Evolutionary conservation across 2,797 vertebrate genomes (phyloP).

Genomic region (Gymnocypris eckloni): DNA sequence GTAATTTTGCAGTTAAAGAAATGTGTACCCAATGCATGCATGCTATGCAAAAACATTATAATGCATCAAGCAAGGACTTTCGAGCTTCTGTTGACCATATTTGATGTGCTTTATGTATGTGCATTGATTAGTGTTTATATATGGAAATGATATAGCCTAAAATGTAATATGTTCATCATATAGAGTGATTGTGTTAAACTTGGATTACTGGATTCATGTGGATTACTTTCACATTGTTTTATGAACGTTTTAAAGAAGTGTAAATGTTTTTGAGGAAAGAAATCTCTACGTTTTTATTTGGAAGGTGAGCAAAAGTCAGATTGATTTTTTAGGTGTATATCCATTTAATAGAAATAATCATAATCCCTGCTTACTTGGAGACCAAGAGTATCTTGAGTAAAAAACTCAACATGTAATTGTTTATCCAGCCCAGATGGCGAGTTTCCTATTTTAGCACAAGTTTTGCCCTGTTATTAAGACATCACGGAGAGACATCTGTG

Average conservation of each 20-base stretch:
- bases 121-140: background rate
- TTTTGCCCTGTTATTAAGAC: slow-evolving; percentile 34
- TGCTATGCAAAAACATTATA: background rate
- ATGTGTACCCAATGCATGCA: background rate
- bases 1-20: background rate
- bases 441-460: slow-evolving; percentile 40
- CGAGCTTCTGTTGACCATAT: background rate
- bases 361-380: slow-evolving; percentile 4
- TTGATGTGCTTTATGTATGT: background rate
- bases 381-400: slow-evolving; percentile 11
- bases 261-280: background rate
- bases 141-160: background rate
- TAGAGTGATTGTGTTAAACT: background rate
- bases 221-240: background rate
- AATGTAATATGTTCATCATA: background rate
- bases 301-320: background rate
- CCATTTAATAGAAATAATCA: background rate
- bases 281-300: background rate
- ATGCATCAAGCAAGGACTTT: background rate
- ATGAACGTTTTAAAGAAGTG: background rate
- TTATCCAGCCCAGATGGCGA: slow-evolving; percentile 19
- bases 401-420: slow-evolving; percentile 36
- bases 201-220: background rate
- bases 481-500: slow-evolving; percentile 8
- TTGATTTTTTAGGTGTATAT: background rate